phyloP scores from a whole-genome alignment of 2,888 invertebrate species.

The Drosophila kanekoi region DNA sequence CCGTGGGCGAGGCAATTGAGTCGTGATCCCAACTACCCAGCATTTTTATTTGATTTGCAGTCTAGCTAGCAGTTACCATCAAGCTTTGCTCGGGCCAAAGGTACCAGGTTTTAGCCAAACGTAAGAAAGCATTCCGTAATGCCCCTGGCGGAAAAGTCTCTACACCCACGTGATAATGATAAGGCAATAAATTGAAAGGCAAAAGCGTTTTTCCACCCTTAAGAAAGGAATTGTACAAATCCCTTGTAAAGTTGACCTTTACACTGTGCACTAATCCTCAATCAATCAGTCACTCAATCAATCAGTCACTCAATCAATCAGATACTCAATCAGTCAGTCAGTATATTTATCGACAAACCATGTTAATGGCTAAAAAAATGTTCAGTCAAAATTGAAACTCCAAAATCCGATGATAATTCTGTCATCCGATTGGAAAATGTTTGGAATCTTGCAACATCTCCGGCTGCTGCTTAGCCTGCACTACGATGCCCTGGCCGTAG shows the following conservation, averaged over 20 bases:
- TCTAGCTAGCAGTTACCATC: too few relatives aligned
- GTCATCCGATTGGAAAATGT: constrained; percentile 27
- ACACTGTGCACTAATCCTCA: background rate
- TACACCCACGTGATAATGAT: too few relatives aligned
- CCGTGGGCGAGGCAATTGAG: too few relatives aligned
- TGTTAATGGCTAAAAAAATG: background rate
- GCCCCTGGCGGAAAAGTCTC: too few relatives aligned
- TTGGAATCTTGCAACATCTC: constrained; percentile 13
- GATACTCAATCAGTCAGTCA: background rate
- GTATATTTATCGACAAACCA: too few relatives aligned
- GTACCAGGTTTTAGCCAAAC: too few relatives aligned
- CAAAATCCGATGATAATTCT: background rate
- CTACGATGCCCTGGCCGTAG: constrained; percentile 15
- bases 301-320: background rate
- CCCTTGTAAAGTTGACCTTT: background rate
- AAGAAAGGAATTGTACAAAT: background rate
- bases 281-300: background rate
- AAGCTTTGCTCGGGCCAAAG: too few relatives aligned
- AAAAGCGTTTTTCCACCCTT: background rate
- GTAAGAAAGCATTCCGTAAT: too few relatives aligned
- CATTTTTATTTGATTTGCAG: too few relatives aligned
- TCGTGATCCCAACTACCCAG: too few relatives aligned
- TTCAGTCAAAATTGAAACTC: constrained; percentile 39
- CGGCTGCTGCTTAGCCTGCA: constrained; percentile 11
- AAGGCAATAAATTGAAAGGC: too few relatives aligned